Evolutionary conservation across 2,113 vertebrate genomes (phyloP), one percentile per base, ranked within the genome.

Genomic region (Mystacornis crossleyi): DNA sequence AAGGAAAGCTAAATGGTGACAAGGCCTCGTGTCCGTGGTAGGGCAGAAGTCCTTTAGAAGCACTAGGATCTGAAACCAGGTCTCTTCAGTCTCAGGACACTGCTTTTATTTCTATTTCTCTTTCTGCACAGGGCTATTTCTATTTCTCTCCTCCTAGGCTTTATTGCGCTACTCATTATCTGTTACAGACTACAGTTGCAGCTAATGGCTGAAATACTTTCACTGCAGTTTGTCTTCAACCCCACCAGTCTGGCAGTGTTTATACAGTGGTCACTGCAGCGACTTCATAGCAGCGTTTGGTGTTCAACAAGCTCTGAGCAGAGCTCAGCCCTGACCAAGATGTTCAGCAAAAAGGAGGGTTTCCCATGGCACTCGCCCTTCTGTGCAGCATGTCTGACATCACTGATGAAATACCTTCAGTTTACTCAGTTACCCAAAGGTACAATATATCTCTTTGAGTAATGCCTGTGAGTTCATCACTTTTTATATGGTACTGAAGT

Each of bases 391-490:
- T 8, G 17, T 67, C 79, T 86, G 88, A 80, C 62, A 82, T 80
- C 64, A 40, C 23, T 62, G n/a, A 29, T 69, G 79, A 89, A 94
- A 61, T 81, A 66, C 50, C 47, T 89, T 82, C 51, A 13, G 73
- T 72, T 94, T 93, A 53, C 60, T 61, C 40, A 51, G 33, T 72
- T 83, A 79, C 70, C 80, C 81, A 93, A 92, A 93, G 51, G 74
- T 55, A 48, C 77, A 72, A 10, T 92, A 51, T 60, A 83, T 95
- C 67, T 95, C 71, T 92, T 45, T 96, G 85, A 90, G 83, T 89
- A 91, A 95, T 86, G 64, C 42, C 45, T 82, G 23, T 61, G 57
- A 91, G 53, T 40, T 90, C 73, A 58, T 73, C 11, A 45, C 25
- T 48, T 88, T 79, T 89, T 86, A 54, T 66, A 28, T 65, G 38